Conservation (phyloP, 2,797 vertebrate genomes). For the Etheostoma nigrum region DNA sequence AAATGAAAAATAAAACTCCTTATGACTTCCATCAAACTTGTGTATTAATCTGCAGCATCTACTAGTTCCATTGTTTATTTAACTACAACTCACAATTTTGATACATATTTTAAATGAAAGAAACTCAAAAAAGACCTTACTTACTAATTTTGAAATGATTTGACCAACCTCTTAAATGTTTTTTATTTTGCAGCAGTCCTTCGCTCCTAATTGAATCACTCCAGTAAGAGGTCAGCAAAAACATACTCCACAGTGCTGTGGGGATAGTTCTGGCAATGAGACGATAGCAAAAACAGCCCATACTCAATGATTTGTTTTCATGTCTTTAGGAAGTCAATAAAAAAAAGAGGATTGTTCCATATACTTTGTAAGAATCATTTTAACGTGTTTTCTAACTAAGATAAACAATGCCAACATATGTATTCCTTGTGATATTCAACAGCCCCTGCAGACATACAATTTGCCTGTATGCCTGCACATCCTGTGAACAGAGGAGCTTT, state of each 20-base stretch:
- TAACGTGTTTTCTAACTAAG: conserved; percentile 8
- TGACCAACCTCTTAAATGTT: neutral
- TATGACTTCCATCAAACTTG: neutral
- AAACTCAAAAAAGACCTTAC: neutral
- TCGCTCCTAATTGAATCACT: neutral
- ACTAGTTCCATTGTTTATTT: neutral
- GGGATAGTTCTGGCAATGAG: neutral
- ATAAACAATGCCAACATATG: neutral
- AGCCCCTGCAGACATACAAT: conserved; percentile 12
- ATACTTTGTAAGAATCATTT: neutral
- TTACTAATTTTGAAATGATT: neutral
- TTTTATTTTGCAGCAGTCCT: neutral
- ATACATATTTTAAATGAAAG: neutral
- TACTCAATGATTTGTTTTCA: conserved; percentile 34
- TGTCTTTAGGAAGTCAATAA: conserved; percentile 12
- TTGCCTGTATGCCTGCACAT: neutral
- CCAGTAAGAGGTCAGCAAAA: neutral
- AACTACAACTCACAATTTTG: neutral
- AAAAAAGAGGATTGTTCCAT: neutral
- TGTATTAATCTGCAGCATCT: neutral
- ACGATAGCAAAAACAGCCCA: conserved; percentile 58
- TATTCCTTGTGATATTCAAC: conserved; percentile 11
- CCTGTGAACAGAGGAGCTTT: conserved; percentile 25
- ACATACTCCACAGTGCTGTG: conserved; percentile 17
- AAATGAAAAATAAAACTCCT: neutral